These are phyloP conservation scores for Pomatorhinus ruficollis DNA, from an alignment of 2,113 vertebrate species.

Conservation along the genomic window DNA sequence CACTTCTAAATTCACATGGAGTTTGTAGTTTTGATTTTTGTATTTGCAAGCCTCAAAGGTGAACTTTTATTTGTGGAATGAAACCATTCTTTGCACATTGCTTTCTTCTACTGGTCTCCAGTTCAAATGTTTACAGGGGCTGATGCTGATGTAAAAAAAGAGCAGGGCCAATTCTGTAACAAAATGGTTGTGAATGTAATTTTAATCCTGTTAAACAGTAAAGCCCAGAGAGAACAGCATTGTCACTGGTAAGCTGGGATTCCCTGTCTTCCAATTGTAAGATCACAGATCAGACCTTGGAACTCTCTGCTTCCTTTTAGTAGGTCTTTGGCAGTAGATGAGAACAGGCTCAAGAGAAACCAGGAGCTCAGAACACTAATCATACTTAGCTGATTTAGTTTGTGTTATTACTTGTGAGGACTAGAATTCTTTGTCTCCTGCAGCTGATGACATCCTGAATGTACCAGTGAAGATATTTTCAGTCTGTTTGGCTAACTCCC, in stretches of 20 bases:
- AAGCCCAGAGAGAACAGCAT: background rate
- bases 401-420: background rate
- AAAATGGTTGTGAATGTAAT: background rate
- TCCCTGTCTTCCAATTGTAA: background rate
- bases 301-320: background rate
- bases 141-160: background rate
- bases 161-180: background rate
- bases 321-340: background rate
- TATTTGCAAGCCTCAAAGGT: background rate
- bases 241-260: background rate
- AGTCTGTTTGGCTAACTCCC: background rate
- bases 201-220: background rate
- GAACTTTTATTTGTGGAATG: background rate
- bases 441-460: background rate
- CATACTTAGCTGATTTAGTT: background rate
- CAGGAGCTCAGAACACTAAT: background rate
- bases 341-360: background rate
- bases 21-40: background rate
- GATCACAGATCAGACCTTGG: constrained; percentile 39
- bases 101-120: background rate
- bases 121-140: background rate
- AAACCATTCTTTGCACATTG: background rate
- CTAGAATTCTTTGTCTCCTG: background rate
- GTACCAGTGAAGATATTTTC: background rate
- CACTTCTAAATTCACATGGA: background rate